Conservation (phyloP, 2,113 vertebrate species). For the Xiphias gladius region DNA sequence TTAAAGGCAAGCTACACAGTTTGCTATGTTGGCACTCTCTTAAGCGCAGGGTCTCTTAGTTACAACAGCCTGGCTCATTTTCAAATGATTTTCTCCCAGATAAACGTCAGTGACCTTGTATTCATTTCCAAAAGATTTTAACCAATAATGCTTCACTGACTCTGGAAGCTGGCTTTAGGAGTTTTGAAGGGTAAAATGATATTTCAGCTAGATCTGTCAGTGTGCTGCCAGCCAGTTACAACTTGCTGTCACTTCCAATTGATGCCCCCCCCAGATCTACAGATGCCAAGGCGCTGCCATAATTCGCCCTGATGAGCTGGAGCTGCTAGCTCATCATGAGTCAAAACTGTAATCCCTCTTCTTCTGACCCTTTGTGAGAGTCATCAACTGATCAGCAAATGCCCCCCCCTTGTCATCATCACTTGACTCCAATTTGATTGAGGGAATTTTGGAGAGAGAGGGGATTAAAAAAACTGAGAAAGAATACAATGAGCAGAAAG, state of each 20-base stretch:
- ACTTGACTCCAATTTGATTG: slow-evolving; percentile 29
- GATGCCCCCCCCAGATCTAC: neutral
- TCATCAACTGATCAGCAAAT: slow-evolving; percentile 49
- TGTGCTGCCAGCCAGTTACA: slow-evolving; percentile 40
- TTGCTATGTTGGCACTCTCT: slow-evolving; percentile 28
- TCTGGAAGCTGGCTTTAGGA: slow-evolving; percentile 43
- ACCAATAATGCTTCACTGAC: slow-evolving; percentile 54
- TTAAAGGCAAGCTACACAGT: slow-evolving; percentile 59
- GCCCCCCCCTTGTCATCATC: slow-evolving; percentile 21
- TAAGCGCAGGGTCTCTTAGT: slow-evolving; percentile 35
- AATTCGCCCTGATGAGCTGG: slow-evolving; percentile 37
- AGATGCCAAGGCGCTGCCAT: slow-evolving; percentile 45
- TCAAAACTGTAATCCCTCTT: slow-evolving; percentile 44
- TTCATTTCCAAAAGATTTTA: slow-evolving; percentile 55
- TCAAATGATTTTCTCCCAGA: slow-evolving; percentile 48
- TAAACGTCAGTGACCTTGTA: slow-evolving; percentile 58
- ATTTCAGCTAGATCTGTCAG: slow-evolving; percentile 63
- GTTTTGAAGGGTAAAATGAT: slow-evolving; percentile 52
- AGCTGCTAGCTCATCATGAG: slow-evolving; percentile 48
- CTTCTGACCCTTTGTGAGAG: slow-evolving; percentile 28
- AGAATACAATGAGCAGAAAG: slow-evolving; percentile 23
- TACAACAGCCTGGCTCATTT: slow-evolving; percentile 57
- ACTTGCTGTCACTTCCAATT: slow-evolving; percentile 35
- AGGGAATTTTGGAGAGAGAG: slow-evolving; percentile 34
- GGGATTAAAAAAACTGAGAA: slow-evolving; percentile 31